Conservation (phyloP, 2,797 vertebrate species). For the Catharus ustulatus region DNA sequence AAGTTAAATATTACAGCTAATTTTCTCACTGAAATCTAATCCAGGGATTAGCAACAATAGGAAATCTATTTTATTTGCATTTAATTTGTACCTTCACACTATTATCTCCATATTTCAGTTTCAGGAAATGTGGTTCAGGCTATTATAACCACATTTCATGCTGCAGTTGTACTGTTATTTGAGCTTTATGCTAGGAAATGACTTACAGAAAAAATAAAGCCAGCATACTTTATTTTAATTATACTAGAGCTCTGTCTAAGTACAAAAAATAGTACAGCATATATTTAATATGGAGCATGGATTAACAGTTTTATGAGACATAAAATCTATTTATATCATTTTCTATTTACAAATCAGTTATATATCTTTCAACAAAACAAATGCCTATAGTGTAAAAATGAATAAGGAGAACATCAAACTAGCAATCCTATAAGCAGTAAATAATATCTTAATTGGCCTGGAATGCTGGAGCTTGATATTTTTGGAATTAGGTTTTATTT, state of each 20-base stretch:
- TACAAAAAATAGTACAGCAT: slow-evolving; percentile 70
- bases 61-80: slow-evolving; percentile 82
- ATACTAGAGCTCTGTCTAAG: slow-evolving; percentile 75
- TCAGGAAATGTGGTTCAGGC: slow-evolving; percentile 78
- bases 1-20: slow-evolving; percentile 70
- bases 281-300: slow-evolving; percentile 78
- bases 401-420: slow-evolving; percentile 58
- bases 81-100: slow-evolving; percentile 83
- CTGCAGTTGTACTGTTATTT: slow-evolving; percentile 77
- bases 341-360: slow-evolving; percentile 76
- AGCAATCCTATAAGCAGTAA: slow-evolving; percentile 67
- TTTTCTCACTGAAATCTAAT: slow-evolving; percentile 75
- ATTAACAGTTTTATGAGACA: slow-evolving; percentile 80
- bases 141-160: slow-evolving; percentile 82
- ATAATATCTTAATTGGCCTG: slow-evolving; percentile 75
- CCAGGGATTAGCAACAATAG: slow-evolving; percentile 76
- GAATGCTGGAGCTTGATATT: slow-evolving; percentile 68
- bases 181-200: slow-evolving; percentile 74
- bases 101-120: slow-evolving; percentile 78
- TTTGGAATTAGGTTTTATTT: slow-evolving; percentile 71
- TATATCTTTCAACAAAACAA: slow-evolving; percentile 77
- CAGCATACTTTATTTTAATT: slow-evolving; percentile 81
- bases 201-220: slow-evolving; percentile 76
- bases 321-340: slow-evolving; percentile 78
- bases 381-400: slow-evolving; percentile 59